Evolutionary conservation across 2,797 vertebrate species (phyloP), one percentile per base, ranked within the genome.

Genomic region (Rhynchotus rufescens): DNA sequence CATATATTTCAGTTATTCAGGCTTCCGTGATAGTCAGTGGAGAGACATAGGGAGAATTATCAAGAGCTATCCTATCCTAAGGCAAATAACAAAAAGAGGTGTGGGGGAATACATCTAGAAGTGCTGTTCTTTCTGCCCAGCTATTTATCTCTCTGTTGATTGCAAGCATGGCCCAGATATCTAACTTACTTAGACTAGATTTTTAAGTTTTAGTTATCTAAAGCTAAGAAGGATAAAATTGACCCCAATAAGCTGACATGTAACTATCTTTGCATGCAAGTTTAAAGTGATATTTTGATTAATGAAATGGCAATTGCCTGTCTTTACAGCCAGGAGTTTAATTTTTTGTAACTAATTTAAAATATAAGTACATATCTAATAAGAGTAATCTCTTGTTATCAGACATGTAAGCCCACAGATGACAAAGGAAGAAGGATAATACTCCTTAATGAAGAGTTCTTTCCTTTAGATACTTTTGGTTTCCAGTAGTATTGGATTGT

Each of bases 391-490:
- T 36, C 17, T 40, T 90, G 13, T 88, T 68, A 38, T 56, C 32
- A 75, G 56, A 75, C 6, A 32, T 64, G 67, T 61, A 73, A 60
- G 36, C 91, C 83, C 82, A 68, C 28, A 67, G 15, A 73, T 59
- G 15, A 14, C 21, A 72, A 73, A 65, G 23, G 88, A 61, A 17
- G 23, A 94, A 95, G 75, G 49, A 87, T 72, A 93, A 80, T 65
- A 59, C 28, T 82, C 79, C 28, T 81, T 91, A 47, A 36, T 80
- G 40, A 76, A 80, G 3, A 23, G 28, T 52, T 30, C 72, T 85
- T 77, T 45, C 5, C 80, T 87, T 89, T 66, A 62, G 23, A 79
- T 71, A 51, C 7, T 23, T 82, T 64, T 54, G 51, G 3, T 75
- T 89, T 87, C 15, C 40, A 59, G 17, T 57, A 32, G 6, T 60